A percentile compares a stretch with the other conserved stretches of the same genome.
phyloP scores from a whole-genome alignment of 2,888 invertebrate species.

The Ennomos erosarius region DNA sequence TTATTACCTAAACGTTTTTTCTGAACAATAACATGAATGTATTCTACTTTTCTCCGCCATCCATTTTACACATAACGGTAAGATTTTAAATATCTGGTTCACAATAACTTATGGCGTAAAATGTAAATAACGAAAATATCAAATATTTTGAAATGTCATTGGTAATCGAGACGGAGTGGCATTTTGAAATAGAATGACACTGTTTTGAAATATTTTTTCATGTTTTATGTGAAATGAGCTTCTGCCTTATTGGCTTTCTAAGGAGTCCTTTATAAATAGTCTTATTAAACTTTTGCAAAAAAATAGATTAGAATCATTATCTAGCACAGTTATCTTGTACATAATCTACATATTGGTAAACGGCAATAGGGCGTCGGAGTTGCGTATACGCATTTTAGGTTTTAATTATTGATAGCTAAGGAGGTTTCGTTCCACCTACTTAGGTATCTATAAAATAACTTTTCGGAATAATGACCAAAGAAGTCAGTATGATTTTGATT shows the following conservation, averaged over 20 bases:
- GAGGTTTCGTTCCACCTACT: too few species aligned
- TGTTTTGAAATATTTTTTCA: slow-evolving; percentile 49
- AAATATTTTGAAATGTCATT: slow-evolving; percentile 73
- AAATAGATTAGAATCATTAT: too few species aligned
- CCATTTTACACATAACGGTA: slow-evolving; percentile 70
- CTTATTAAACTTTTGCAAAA: not conserved
- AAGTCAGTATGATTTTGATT: too few species aligned
- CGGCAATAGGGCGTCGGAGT: too few species aligned
- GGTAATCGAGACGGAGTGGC: slow-evolving; percentile 70
- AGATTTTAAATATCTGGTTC: slow-evolving; percentile 60
- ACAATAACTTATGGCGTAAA: slow-evolving; percentile 58
- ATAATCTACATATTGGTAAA: too few species aligned
- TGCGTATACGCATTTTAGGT: too few species aligned
- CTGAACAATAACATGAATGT: slow-evolving; percentile 58
- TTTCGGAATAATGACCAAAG: too few species aligned
- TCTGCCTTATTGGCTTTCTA: slow-evolving; percentile 15
- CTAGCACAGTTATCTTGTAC: too few species aligned
- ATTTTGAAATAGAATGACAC: slow-evolving; percentile 69
- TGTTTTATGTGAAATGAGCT: slow-evolving; percentile 28
- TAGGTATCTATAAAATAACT: too few species aligned
- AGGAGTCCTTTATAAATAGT: not conserved
- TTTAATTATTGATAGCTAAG: too few species aligned
- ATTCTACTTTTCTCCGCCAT: slow-evolving; percentile 66
- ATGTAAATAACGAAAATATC: slow-evolving; percentile 72
- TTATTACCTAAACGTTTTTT: slow-evolving; percentile 58